Evolutionary conservation across 2,888 invertebrate species (phyloP), one percentile per base, ranked within the genome.

Genomic region (Melangyna quadrimaculata): DNA sequence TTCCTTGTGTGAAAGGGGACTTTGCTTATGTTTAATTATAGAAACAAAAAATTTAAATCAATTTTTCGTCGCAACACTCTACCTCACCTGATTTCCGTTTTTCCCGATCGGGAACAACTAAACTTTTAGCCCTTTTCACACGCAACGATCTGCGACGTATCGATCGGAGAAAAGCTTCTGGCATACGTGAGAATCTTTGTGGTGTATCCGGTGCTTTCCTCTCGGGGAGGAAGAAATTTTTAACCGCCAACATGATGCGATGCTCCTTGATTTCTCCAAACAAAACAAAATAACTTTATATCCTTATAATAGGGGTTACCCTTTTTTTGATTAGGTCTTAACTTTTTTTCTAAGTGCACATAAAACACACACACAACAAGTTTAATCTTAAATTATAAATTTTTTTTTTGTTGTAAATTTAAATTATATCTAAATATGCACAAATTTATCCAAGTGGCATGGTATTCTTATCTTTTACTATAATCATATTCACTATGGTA

Each of bases 21-120:
- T n/a, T n/a, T n/a, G n/a, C n/a, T n/a, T n/a, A n/a, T n/a, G n/a
- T n/a, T n/a, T n/a, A n/a, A n/a, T n/a, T n/a, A n/a, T n/a, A n/a
- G n/a, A n/a, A n/a, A n/a, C n/a, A n/a, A n/a, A n/a, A n/a, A n/a
- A n/a, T n/a, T n/a, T n/a, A n/a, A 45, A 14, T 48, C n/a, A 1
- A 6, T 37, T 57, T 43, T 40, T 59, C 55, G 71, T 74, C 12
- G 83, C 88, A 88, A 89, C 88, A 89, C 89, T 87, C 77, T 89
- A 89, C 89, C 95, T 95, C 94, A 96, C 96, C 96, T 92, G 96
- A 96, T 93, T 96, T 96, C 90, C 96, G 92, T 91, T 96, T 96
- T 91, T 96, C 96, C 87, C 94, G 94, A 87, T 95, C 94, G 73
- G 91, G 90, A 53, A 95, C 93, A 32, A 95, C 95, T 89, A 95